phyloP scores from a whole-genome alignment of 2,888 invertebrate species.

The Mimumesa dahlbomi region DNA sequence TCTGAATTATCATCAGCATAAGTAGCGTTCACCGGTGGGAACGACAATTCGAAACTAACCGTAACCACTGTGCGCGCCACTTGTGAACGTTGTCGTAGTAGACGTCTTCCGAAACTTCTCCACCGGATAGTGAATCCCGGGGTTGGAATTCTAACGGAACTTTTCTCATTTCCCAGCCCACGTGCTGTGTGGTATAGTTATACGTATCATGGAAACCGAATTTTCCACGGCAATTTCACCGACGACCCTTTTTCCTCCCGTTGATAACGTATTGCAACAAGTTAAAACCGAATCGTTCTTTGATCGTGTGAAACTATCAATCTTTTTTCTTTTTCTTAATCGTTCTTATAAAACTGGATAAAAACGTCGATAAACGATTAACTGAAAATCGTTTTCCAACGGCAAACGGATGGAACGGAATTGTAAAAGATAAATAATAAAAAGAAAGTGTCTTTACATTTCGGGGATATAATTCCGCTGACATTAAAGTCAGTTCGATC shows the following conservation, averaged over 20 bases:
- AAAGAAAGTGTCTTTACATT: no score
- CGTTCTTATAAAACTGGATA: no score
- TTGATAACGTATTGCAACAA: no score
- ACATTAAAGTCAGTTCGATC: conserved; percentile 11
- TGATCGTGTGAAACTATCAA: no score
- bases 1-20: not conserved
- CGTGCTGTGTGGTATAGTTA: conserved; percentile 2
- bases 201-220: not conserved
- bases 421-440: no score
- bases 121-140: conserved; percentile 4
- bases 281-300: no score
- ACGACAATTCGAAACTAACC: conserved; percentile 20
- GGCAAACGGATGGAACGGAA: no score
- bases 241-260: not conserved
- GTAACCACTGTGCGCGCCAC: conserved; percentile 11
- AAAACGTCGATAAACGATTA: no score
- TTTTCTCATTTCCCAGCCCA: conserved; percentile 55
- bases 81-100: conserved; percentile 37
- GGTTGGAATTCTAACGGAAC: conserved; percentile 23
- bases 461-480: conserved; percentile 8
- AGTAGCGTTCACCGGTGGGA: conserved; percentile 9
- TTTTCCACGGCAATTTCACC: conserved; percentile 21
- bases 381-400: no score
- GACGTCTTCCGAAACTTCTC: conserved; percentile 45
- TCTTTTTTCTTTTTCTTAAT: not conserved